Base-by-base conservation (phyloP, 2,888 invertebrate genomes). In the Venusia cambrica region DNA sequence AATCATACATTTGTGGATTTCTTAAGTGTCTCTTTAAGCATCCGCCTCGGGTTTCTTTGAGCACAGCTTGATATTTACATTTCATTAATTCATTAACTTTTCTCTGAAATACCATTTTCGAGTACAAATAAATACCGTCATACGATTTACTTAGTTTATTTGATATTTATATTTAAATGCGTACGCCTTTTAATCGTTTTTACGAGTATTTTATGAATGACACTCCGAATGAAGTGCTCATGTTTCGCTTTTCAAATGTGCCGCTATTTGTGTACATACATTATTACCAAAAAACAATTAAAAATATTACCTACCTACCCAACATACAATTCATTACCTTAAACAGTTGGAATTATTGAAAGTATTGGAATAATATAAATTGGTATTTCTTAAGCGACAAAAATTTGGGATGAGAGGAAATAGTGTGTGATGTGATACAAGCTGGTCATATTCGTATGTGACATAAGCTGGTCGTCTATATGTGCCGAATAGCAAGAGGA, bases 181-280 rank as follows among this genome's bases (percentile, higher is more conserved):
- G 51, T 51, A 47, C 51, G 52, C 44, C 45, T 53, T 57, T 55
- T 41, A 46, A 45, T 46, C 19, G 28, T 44, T 54, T 57, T 60
- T 56, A 61, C 65, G 51, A 53, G 45, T 54, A 56, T 60, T 65
- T 61, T 54, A 65, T 39, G 54, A 56, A 20, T 56, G 49, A 50
- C 45, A 54, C 51, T 65, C 54, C 40, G 18, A 36, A 32, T 45
- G 45, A 48, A n/a, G 34, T 47, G 48, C 54, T 48, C 39, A 54
- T 57, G 59, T 56, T 48, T 20, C n/a, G 5, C 14, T 11, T 16
- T 21, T 16, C n/a, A 19, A 33, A 25, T 33, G 25, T 15, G 19
- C 25, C 7, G 2, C 9, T 11, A 15, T 5, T n/a, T n/a, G 4
- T 14, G 13, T 4, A 13, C 18, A 19, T 9, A 28, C 7, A n/a